Base-by-base conservation (phyloP, 2,888 invertebrate genomes). In the Scaptodrosophila latifasciaeformis region DNA sequence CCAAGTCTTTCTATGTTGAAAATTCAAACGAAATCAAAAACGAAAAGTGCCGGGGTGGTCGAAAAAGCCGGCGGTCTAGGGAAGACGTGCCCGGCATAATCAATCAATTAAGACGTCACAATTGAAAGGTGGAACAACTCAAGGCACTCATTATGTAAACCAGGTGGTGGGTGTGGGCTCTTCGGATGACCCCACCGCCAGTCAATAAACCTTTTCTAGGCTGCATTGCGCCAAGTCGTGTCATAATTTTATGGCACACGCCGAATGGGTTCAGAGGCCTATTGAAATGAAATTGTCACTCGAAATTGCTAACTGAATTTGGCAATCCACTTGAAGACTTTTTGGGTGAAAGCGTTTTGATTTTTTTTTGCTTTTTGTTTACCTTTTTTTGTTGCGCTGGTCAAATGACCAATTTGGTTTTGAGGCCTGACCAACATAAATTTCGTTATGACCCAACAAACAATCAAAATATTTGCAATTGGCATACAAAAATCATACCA, bases 61-160 rank as follows among this genome's bases (percentile, higher is more conserved):
- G n/a, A n/a, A 13, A 13, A 37, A 17, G 18, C 24, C 24, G 24
- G 7, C 7, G 24, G 60, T 62, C 59, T 70, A 66, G 47, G 74
- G 81, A 82, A 81, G 80, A 57, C 68, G 57, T 69, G 82, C 37
- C 42, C 9, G 45, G 81, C 64, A 79, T 82, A 62, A 55, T 43
- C 60, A 69, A 71, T 67, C 35, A 34, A 30, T 18, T 18, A 17
- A 35, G 31, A 49, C 67, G 76, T 67, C 77, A 70, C 65, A 57
- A 59, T 65, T 52, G 65, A 77, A 62, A 61, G 53, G 60, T 18
- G 18, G 40, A 39, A 48, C 44, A 54, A n/a, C 18, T 40, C 9
- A 37, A 18, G 19, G n/a, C 24, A 10, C 17, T 63, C 70, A 74
- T 80, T 77, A 72, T 79, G 70, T 72, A 80, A 79, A 54, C 61